A percentile compares a stretch with the other conserved stretches of the same genome.
Conservation (phyloP, 2,113 vertebrate species). For the Podocnemis expansa region DNA sequence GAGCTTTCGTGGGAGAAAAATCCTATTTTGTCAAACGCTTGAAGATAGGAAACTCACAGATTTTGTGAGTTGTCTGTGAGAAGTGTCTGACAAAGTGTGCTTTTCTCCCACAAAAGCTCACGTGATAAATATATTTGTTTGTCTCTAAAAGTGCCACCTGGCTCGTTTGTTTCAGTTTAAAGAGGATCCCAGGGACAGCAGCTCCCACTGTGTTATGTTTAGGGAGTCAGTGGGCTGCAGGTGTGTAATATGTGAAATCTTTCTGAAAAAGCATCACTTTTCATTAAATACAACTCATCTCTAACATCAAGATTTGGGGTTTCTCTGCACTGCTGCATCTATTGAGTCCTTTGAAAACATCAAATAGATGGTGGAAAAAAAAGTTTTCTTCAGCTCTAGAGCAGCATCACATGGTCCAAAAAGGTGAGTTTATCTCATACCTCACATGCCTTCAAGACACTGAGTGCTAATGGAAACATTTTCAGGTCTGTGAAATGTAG, state of each 20-base stretch:
- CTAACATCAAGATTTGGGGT: not conserved
- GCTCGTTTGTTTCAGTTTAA: no score
- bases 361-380: not conserved
- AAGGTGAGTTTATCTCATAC: slow-evolving; percentile 27
- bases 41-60: no score
- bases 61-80: no score
- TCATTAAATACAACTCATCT: not conserved
- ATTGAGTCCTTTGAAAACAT: not conserved
- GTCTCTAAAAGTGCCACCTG: no score
- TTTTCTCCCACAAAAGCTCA: no score
- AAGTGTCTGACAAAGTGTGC: no score
- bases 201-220: no score
- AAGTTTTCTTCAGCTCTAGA: not conserved
- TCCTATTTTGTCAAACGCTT: no score
- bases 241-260: not conserved
- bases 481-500: slow-evolving; percentile 61
- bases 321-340: not conserved
- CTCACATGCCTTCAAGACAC: slow-evolving; percentile 59
- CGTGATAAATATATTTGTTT: no score
- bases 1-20: no score
- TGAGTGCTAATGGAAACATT: slow-evolving; percentile 70
- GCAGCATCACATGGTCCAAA: not conserved
- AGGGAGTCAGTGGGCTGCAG: not conserved
- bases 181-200: no score
- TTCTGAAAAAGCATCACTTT: not conserved